A percentile compares a stretch with the other conserved stretches of the same genome.
Evolutionary conservation across 2,888 invertebrate species (phyloP).

Genomic region (Tryphoninae sp.): DNA sequence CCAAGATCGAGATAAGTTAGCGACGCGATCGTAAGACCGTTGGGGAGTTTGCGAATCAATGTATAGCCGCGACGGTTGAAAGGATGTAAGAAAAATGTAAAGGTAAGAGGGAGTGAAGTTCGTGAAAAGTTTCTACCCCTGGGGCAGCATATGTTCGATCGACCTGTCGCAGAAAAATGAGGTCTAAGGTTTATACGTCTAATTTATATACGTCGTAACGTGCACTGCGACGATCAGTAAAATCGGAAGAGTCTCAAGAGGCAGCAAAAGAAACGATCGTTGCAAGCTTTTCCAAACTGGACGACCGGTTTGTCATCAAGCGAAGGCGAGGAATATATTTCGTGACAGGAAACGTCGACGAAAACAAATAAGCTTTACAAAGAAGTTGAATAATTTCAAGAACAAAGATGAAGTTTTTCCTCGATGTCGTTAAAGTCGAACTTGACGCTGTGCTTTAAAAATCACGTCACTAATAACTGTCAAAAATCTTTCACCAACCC

Average conservation of each 20-base stretch:
- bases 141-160: constrained; percentile 11
- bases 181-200: neutral
- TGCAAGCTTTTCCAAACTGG: constrained; percentile 23
- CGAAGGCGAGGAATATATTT: constrained; percentile 37
- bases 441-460: too few relatives aligned
- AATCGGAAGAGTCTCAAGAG: constrained; percentile 37
- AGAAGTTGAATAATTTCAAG: too few relatives aligned
- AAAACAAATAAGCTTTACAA: too few relatives aligned
- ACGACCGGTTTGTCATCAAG: constrained; percentile 25
- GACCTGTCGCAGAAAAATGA: neutral
- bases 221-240: constrained; percentile 16
- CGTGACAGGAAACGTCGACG: neutral
- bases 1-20: constrained; percentile 12
- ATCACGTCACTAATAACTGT: too few relatives aligned
- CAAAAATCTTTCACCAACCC: too few relatives aligned
- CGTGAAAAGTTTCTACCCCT: constrained; percentile 17
- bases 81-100: constrained; percentile 11
- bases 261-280: neutral
- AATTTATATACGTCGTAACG: neutral
- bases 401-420: too few relatives aligned
- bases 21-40: constrained; percentile 8
- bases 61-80: neutral
- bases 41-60: neutral
- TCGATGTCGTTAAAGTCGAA: too few relatives aligned
- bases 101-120: neutral